Conservation (phyloP, 1,140 invertebrate genomes). For the Sinella curviseta region DNA sequence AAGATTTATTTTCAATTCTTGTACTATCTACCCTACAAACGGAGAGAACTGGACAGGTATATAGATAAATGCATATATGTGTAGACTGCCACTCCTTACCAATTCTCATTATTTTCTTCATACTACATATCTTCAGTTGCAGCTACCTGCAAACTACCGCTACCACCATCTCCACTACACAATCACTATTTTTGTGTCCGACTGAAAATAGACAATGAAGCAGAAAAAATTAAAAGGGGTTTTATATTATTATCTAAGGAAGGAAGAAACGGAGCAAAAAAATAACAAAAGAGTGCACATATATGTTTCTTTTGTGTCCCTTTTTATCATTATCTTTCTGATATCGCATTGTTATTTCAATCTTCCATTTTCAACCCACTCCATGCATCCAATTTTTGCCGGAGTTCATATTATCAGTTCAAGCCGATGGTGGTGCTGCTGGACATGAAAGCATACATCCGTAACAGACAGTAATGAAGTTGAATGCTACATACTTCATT, state of each 20-base stretch:
- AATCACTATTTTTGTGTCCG: not conserved
- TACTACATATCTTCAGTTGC: too few species aligned
- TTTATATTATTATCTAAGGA: not conserved
- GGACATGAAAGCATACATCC: constrained; percentile 18
- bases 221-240: not conserved
- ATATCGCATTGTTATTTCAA: not conserved
- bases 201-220: not conserved
- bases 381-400: not conserved
- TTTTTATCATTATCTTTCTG: constrained; percentile 5
- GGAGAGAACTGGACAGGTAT: not conserved
- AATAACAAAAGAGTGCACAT: not conserved
- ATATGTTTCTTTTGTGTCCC: not conserved
- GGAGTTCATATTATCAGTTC: not conserved
- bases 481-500: not conserved
- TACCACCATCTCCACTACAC: not conserved
- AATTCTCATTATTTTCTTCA: too few species aligned
- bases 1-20: constrained; percentile 18
- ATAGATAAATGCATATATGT: not conserved
- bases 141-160: not conserved
- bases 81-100: not conserved
- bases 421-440: not conserved
- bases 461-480: not conserved
- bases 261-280: constrained; percentile 9
- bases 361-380: constrained; percentile 10
- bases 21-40: not conserved